Evolutionary conservation across 2,113 vertebrate species (phyloP), one percentile per base, ranked within the genome.

Genomic region (Tylochromis polylepis): DNA sequence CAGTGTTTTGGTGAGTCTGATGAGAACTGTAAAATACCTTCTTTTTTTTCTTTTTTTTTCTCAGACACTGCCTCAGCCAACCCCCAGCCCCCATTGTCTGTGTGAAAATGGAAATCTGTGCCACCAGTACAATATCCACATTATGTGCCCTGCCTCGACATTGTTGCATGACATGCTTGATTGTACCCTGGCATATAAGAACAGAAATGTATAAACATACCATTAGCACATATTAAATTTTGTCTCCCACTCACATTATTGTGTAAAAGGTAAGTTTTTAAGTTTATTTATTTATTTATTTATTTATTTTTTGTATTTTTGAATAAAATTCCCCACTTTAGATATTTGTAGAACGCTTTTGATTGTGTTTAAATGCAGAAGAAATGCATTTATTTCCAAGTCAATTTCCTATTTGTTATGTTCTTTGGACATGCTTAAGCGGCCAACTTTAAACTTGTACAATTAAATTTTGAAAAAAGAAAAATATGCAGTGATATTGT

Each of bases 51-150:
- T 83, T 90, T 85, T 75, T 85, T 83, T 38, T 81, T 82, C 79
- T 86, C 85, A 91, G 89, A 90, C 90, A 57, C 53, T 49, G 83
- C 85, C 77, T 79, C 65, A 79, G 85, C 90, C 89, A 85, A 89
- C 87, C 91, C 86, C 89, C 90, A 89, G 85, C 84, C 87, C 86
- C 91, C 85, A 95, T 96, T 96, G 94, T 94, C 94, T 95, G 94
- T 91, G 91, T 94, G 93, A 93, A 96, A 95, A 96, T 96, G 95
- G 91, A 96, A 96, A 95, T 95, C 88, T 95, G 94, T 95, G 93
- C 91, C 92, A 92, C 92, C 90, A 92, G 83, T 91, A 93, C 93
- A 96, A 95, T 93, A 95, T 94, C 86, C 92, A 94, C 91, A 95
- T 93, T 94, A 94, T 95, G 91, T 87, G 90, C 88, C 87, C 91